phyloP scores from a whole-genome alignment of 2,113 vertebrate species.

The Phocoena sinus region DNA sequence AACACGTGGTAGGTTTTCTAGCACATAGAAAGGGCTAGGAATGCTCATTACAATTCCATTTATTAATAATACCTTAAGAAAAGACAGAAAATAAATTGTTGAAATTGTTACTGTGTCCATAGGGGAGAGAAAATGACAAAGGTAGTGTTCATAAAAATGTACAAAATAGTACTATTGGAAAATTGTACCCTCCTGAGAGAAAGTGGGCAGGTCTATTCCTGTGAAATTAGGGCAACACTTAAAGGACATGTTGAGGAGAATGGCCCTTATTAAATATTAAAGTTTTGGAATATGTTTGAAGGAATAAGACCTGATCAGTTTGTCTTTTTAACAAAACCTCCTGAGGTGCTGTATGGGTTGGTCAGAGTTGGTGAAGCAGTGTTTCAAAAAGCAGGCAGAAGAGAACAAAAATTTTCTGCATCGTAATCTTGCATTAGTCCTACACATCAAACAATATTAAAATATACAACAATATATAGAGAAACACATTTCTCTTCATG shows the following conservation, averaged over 20 bases:
- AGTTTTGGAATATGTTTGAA: background rate
- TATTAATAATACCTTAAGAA: background rate
- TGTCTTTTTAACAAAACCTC: background rate
- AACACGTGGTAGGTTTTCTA: background rate
- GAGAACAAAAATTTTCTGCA: background rate
- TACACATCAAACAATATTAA: background rate
- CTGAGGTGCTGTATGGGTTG: fast-evolving
- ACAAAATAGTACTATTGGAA: background rate
- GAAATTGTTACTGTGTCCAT: background rate
- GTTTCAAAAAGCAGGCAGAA: background rate
- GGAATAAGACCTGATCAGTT: background rate
- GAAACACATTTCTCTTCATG: background rate
- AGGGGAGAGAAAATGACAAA: background rate
- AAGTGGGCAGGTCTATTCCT: background rate
- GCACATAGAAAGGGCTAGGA: background rate
- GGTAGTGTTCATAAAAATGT: background rate
- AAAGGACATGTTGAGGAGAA: background rate
- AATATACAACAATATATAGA: background rate
- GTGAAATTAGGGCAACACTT: background rate
- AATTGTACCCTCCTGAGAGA: background rate
- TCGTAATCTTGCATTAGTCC: background rate
- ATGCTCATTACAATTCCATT: background rate
- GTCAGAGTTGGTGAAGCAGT: fast-evolving
- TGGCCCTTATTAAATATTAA: background rate
- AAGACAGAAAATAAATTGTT: background rate